A percentile compares a stretch with the other conserved stretches of the same genome.
These are phyloP conservation scores for Pandemis corylana DNA, from an alignment of 2,888 invertebrate species.

Conservation along the genomic window DNA sequence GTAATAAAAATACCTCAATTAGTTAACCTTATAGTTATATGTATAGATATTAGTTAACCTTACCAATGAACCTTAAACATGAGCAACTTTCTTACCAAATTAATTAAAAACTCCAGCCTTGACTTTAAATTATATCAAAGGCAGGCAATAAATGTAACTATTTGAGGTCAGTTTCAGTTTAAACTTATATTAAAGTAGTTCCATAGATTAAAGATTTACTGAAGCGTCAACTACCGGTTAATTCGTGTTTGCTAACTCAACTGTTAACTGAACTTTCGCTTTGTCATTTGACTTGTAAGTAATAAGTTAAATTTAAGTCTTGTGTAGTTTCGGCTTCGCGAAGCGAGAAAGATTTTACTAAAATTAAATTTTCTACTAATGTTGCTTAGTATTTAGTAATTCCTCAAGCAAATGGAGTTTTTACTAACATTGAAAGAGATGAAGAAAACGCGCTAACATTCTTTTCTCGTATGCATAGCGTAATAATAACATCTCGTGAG, in stretches of 20 bases:
- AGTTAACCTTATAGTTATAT: background rate
- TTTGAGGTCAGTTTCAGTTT: conserved; percentile 28
- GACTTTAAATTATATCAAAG: conserved; percentile 11
- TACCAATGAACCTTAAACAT: background rate
- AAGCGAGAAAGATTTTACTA: background rate
- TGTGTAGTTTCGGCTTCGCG: conserved; percentile 9
- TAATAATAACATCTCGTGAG: too few species aligned
- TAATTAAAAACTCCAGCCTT: conserved; percentile 16
- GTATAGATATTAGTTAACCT: background rate
- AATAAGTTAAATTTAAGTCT: conserved; percentile 25
- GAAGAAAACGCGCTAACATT: too few species aligned
- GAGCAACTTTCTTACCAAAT: background rate
- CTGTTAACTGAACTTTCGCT: conserved; percentile 19
- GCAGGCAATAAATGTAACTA: conserved; percentile 2
- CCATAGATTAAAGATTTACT: conserved; percentile 31
- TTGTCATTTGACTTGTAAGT: conserved; percentile 31
- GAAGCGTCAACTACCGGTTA: conserved; percentile 15
- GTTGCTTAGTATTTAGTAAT: background rate
- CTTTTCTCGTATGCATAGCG: too few species aligned
- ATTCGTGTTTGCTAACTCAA: conserved; percentile 12
- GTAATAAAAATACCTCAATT: background rate
- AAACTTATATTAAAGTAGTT: conserved; percentile 34
- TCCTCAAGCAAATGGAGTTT: background rate
- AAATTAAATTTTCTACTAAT: background rate
- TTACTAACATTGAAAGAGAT: too few species aligned